Evolutionary conservation across 2,888 invertebrate genomes (phyloP), one percentile per base, ranked within the genome.

Genomic region (Lysandra coridon): DNA sequence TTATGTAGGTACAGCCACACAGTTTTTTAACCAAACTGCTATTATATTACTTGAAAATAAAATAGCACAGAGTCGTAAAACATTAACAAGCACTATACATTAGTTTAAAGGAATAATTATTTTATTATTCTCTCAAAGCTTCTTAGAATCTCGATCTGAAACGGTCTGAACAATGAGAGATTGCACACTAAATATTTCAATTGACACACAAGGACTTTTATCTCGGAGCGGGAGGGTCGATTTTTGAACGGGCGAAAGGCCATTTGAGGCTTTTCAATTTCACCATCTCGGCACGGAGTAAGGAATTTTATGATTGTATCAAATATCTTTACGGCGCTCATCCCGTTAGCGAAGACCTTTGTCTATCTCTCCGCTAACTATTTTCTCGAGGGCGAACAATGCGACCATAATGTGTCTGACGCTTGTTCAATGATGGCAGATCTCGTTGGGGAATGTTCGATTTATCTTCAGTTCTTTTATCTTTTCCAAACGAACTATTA

Each of bases 241-340:
- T 23, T 80, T 64, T 80, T 17, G 76, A 57, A 7, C 6, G 33
- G 5, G 33, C 17, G 1, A 33, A 44, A 17, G 33, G 57, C 30
- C 57, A 53, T 76, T 76, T 76, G 53, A 76, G 53, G 57, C 76
- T 57, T 76, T 76, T 76, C 76, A 76, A 76, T 76, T 76, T 76
- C 57, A 57, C n/a, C 30, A 64, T n/a, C 23, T 74, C 37, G 79
- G 30, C 23, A 81, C 80, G 80, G 75, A 80, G 69, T 60, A 60
- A 82, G 81, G 79, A 81, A 82, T 82, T 83, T 82, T 83, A 83
- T 84, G 82, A 82, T 80, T 80, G 83, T 85, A 81, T 85, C 81
- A 83, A 85, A 85, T 84, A 84, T 83, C 85, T 86, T 86, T 85
- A 87, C 84, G 85, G 83, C 82, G 83, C 81, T 75, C 84, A 83